A percentile compares a stretch with the other conserved stretches of the same genome.
These are phyloP conservation scores for Hybos culiciformis DNA, from an alignment of 2,888 invertebrate genomes.

Conservation along the genomic window DNA sequence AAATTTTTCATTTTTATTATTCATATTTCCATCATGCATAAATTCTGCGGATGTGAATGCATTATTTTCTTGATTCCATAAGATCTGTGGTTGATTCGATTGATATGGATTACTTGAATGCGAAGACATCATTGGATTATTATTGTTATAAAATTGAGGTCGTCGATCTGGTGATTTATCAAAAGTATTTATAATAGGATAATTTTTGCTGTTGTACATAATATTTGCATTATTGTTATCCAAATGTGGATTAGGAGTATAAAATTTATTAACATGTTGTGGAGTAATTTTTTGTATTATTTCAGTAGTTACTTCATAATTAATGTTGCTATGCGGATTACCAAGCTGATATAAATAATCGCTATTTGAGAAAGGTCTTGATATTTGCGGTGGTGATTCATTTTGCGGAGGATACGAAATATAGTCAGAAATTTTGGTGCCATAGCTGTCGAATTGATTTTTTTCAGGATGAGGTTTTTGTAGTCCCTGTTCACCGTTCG, in stretches of 20 bases:
- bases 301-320: constrained; percentile 3
- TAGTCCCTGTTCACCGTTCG: constrained; percentile 3
- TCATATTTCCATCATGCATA: neutral
- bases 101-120: too few species aligned
- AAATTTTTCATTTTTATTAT: neutral
- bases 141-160: constrained; percentile 16
- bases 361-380: neutral
- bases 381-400: constrained; percentile 21
- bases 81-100: neutral
- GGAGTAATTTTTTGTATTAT: constrained; percentile 5
- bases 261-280: constrained; percentile 21
- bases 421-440: constrained; percentile 19
- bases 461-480: constrained; percentile 4
- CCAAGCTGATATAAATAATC: too few species aligned
- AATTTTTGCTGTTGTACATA: constrained; percentile 22
- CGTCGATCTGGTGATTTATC: constrained; percentile 15
- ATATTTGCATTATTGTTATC: constrained; percentile 28
- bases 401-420: constrained; percentile 15
- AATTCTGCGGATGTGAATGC: neutral
- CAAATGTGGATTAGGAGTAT: constrained; percentile 31
- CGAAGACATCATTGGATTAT: too few species aligned
- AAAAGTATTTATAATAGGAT: constrained; percentile 22
- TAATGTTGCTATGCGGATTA: too few species aligned
- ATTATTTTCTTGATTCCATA: neutral
- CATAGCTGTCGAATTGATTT: constrained; percentile 26